A percentile compares a stretch with the other conserved stretches of the same genome.
Evolutionary conservation across 2,113 vertebrate species (phyloP).

Genomic region (Spheniscus mendiculus): DNA sequence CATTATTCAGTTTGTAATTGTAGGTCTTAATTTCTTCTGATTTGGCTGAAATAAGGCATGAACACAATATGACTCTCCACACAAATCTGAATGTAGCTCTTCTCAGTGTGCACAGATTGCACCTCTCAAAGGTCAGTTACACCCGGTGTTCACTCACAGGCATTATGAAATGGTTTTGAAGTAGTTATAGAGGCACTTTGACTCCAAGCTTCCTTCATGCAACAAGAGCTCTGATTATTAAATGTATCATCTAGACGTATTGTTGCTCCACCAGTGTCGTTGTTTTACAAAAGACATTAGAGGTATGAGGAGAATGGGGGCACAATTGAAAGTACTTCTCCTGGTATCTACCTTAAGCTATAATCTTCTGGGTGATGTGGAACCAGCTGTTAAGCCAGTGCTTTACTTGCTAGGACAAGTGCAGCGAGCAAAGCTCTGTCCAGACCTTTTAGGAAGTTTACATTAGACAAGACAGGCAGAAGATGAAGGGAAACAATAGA

Average conservation of each 20-base stretch:
- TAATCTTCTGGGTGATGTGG: not conserved
- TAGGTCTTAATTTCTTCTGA: not conserved
- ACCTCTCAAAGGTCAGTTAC: not conserved
- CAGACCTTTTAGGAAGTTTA: not conserved
- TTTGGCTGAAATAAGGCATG: not conserved
- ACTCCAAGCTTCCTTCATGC: not conserved
- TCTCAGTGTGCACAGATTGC: not conserved
- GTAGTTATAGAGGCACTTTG: not conserved
- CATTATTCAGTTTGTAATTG: not conserved
- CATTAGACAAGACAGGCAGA: not conserved
- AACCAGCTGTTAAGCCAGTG: not conserved
- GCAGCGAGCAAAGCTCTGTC: not conserved
- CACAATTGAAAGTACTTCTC: not conserved
- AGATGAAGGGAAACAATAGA: not conserved
- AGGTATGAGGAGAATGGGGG: not conserved
- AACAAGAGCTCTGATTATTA: not conserved
- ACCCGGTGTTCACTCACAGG: not conserved
- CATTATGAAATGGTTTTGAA: not conserved
- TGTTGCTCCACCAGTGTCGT: not conserved
- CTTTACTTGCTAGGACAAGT: not conserved
- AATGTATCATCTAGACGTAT: not conserved
- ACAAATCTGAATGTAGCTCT: not conserved
- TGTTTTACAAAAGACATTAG: not conserved
- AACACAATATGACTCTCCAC: not conserved
- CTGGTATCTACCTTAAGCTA: not conserved